Evolutionary conservation across 2,113 vertebrate genomes (phyloP), one percentile per base, ranked within the genome.

Genomic region (Ovibos moschatus): DNA sequence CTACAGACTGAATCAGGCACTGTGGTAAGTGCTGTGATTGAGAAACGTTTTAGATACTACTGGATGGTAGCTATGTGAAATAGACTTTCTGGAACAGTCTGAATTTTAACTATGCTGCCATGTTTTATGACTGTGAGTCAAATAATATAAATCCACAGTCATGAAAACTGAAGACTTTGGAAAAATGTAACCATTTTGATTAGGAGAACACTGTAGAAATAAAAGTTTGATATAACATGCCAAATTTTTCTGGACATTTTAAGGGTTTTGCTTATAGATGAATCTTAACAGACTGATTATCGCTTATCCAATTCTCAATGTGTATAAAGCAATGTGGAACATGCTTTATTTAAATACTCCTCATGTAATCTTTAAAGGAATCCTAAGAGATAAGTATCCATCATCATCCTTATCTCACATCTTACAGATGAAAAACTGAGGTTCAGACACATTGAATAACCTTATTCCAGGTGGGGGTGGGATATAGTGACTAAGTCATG

Each of bases 361-460:
- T 89, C 27, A 36, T 11, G 21, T 87, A 95, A 97, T 78, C 16
- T 89, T 92, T 95, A 95, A 91, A 95, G 79, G 23, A 96, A 87
- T 67, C 4, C 30, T 90, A 74, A 58, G 6, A 91, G 17, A 40
- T 91, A 92, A 1, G 27, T 81, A 85, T 47, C 15, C 51, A 96
- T 85, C 51, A 74, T 85, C 53, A 87, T 87, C 33, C 21, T 92
- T 25, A 94, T 96, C 60, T 95, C 27, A 88, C 27, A 90, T 81
- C 84, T 95, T 87, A 67, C 15, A 92, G 89, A 95, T 62, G 43
- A 93, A 13, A 30, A 91, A 60, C 14, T 81, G 23, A 96, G 19
- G 12, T 91, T 95, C 60, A 95, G 67, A 97, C 17, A 95, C 5
- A 33, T 55, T 13, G 94, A 95, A 87, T 83, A 71, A 96, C 15